Evolutionary conservation across 1,140 invertebrate genomes (phyloP).

Genomic region (Prorops nasuta): DNA sequence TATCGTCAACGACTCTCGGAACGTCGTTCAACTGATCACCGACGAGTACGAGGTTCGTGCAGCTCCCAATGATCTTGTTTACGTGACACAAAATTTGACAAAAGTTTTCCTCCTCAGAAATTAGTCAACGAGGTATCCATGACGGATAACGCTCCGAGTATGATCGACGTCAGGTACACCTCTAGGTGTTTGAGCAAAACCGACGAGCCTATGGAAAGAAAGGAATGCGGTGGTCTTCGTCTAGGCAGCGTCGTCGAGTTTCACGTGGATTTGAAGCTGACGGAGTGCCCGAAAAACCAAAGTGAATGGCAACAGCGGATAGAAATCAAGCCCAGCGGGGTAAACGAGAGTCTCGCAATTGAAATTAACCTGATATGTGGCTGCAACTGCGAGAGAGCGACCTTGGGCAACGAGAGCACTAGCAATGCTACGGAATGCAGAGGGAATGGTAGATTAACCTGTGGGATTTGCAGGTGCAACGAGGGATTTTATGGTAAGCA

Average conservation of each 20-base stretch:
- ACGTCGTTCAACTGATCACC: slow-evolving; percentile 72
- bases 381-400: slow-evolving; percentile 68
- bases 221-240: slow-evolving; percentile 61
- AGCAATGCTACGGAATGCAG: slow-evolving; percentile 48
- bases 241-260: slow-evolving; percentile 61
- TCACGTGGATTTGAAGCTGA: slow-evolving; percentile 40
- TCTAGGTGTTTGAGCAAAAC: slow-evolving; percentile 61
- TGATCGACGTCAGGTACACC: slow-evolving; percentile 63
- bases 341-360: slow-evolving; percentile 71
- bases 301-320: slow-evolving; percentile 66
- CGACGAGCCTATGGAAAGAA: slow-evolving; percentile 36
- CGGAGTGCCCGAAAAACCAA: slow-evolving; percentile 60
- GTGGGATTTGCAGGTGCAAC: slow-evolving; percentile 74
- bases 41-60: slow-evolving; percentile 68
- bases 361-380: slow-evolving; percentile 73
- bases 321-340: slow-evolving; percentile 72
- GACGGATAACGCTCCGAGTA: slow-evolving; percentile 60
- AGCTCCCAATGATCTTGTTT: not conserved
- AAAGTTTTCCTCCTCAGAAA: slow-evolving; percentile 35
- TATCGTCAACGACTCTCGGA: slow-evolving; percentile 69
- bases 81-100: not conserved
- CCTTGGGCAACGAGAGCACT: slow-evolving; percentile 12
- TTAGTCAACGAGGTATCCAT: slow-evolving; percentile 56
- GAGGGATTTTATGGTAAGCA: slow-evolving; percentile 63
- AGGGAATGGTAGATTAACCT: slow-evolving; percentile 60